A percentile compares a stretch with the other conserved stretches of the same genome.
phyloP scores from a whole-genome alignment of 2,113 vertebrate genomes.

The Castor canadensis region DNA sequence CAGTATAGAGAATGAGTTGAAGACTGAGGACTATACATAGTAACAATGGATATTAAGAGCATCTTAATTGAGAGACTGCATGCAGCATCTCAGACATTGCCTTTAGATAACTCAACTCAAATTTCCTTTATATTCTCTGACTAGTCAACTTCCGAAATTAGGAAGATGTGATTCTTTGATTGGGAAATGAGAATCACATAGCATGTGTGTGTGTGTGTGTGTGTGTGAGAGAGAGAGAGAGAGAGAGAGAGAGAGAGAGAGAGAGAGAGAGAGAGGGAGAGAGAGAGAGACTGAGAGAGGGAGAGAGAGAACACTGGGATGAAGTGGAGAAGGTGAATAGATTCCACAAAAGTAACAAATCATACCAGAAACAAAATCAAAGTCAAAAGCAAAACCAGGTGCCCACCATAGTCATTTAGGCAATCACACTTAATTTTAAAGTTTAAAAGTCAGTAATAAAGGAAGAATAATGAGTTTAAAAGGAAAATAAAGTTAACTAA shows the following conservation, averaged over 20 bases:
- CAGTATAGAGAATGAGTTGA: neutral
- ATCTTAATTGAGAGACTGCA: neutral
- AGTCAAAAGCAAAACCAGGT: neutral
- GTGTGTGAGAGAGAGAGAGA: neutral
- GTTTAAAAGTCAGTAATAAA: neutral
- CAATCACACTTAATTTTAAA: neutral
- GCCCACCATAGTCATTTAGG: neutral
- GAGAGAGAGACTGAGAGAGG: neutral
- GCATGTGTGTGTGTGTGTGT: neutral
- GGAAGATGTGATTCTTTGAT: neutral
- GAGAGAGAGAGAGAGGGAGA: neutral
- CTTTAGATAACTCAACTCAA: neutral
- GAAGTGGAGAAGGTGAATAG: neutral
- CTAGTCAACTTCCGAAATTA: neutral
- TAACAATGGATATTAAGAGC: neutral
- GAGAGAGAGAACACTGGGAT: no score
- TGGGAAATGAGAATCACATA: neutral
- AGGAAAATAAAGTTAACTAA: neutral
- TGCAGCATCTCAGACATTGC: neutral
- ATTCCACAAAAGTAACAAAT: neutral
- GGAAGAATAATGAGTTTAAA: neutral
- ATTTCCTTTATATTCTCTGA: neutral
- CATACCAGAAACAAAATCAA: neutral
- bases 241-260: fast-evolving
- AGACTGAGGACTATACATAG: neutral